phyloP scores from a whole-genome alignment of 2,797 vertebrate genomes.

The Rallus crepitans region DNA sequence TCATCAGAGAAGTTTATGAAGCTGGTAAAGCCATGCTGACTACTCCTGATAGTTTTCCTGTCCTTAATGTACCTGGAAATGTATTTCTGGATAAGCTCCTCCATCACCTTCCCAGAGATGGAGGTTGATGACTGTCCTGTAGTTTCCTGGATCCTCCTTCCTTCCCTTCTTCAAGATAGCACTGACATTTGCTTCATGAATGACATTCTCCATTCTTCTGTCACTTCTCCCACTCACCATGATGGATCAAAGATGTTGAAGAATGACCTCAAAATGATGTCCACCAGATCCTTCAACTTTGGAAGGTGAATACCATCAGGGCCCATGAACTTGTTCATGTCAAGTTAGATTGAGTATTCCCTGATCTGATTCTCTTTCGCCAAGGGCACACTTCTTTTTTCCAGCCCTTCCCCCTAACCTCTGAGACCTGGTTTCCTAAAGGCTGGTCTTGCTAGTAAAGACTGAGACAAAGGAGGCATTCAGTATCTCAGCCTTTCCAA shows the following conservation, averaged over 20 bases:
- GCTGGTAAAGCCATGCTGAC: background rate
- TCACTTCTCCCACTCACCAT: background rate
- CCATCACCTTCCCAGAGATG: background rate
- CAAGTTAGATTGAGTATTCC: background rate
- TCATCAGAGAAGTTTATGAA: background rate
- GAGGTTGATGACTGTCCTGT: background rate
- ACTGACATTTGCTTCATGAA: background rate
- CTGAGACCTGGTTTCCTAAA: background rate
- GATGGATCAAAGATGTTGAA: background rate
- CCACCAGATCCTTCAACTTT: background rate
- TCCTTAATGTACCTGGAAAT: background rate
- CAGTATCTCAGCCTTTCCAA: background rate
- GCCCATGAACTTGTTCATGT: background rate
- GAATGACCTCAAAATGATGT: background rate
- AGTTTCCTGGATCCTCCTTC: background rate
- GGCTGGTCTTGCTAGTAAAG: background rate
- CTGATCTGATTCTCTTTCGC: background rate
- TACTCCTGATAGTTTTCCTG: background rate
- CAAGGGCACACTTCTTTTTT: background rate
- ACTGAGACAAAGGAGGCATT: background rate
- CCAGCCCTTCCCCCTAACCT: background rate
- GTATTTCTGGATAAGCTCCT: background rate
- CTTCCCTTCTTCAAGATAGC: background rate
- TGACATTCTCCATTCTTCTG: background rate
- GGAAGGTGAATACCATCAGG: background rate